Evolutionary conservation across 1,140 invertebrate species (phyloP).

Genomic region (Microplitis mediator): DNA sequence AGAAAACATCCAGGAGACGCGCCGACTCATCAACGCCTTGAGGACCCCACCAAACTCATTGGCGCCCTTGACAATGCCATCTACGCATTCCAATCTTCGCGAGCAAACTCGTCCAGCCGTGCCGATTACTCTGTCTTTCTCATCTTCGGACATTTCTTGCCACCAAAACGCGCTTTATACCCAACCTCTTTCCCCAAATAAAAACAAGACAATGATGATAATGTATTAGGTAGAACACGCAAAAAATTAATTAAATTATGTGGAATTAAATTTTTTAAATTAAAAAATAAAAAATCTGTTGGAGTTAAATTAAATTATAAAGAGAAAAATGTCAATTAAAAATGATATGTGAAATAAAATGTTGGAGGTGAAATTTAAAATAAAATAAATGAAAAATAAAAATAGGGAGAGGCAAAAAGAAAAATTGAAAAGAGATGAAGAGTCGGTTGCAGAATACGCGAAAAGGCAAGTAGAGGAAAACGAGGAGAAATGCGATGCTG

Average conservation of each 20-base stretch:
- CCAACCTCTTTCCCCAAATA: no score
- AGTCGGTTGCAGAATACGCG: slow-evolving; percentile 22
- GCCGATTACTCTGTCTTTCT: background rate
- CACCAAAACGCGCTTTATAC: background rate
- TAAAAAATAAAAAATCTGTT: background rate
- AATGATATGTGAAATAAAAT: background rate
- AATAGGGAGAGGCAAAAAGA: slow-evolving; percentile 32
- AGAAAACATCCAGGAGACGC: slow-evolving; percentile 56
- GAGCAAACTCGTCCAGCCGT: slow-evolving; percentile 22
- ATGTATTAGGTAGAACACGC: no score
- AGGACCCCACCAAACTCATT: slow-evolving; percentile 33
- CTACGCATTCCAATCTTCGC: slow-evolving; percentile 37
- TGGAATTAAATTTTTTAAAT: background rate
- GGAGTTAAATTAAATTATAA: slow-evolving; percentile 15
- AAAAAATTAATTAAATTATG: no score
- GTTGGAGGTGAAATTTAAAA: slow-evolving; percentile 12
- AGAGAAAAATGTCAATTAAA: background rate
- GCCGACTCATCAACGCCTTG: slow-evolving; percentile 57
- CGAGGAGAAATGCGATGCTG: background rate
- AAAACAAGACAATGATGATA: no score
- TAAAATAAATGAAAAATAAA: slow-evolving; percentile 39
- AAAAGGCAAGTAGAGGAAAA: slow-evolving; percentile 21
- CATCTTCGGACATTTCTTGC: background rate
- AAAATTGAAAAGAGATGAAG: slow-evolving; percentile 32
- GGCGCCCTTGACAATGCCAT: slow-evolving; percentile 38